These are phyloP conservation scores for Argyra leucocephala DNA, from an alignment of 2,888 invertebrate species.

Conservation along the genomic window DNA sequence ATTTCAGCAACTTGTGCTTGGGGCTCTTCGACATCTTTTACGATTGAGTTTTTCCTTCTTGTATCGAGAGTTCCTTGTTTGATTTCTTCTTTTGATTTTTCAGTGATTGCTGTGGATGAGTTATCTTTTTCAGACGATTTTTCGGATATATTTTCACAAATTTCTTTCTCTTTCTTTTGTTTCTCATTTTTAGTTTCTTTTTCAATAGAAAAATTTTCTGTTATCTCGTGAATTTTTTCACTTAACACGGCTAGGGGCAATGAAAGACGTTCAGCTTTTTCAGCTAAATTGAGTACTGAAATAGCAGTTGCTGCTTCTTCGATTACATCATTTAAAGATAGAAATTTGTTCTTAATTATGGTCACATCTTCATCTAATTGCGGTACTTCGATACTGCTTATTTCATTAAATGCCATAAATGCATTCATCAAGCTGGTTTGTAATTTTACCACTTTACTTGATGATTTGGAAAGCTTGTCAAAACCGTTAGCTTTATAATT, in stretches of 20 bases:
- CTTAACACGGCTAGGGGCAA: background rate
- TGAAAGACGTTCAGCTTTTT: background rate
- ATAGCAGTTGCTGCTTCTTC: conserved; percentile 25
- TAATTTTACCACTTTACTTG: conserved; percentile 31
- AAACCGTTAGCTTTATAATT: background rate
- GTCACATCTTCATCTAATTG: conserved; percentile 28
- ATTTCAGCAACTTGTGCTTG: too few relatives aligned
- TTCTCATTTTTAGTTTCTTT: too few relatives aligned
- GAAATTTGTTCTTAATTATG: conserved; percentile 30
- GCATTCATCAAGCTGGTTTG: conserved; percentile 36
- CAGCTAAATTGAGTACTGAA: background rate
- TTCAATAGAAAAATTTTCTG: background rate
- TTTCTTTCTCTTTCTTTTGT: too few relatives aligned
- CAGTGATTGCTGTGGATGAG: too few relatives aligned
- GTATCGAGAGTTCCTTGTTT: too few relatives aligned
- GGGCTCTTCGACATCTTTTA: too few relatives aligned
- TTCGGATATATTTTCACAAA: too few relatives aligned
- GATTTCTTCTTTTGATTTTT: too few relatives aligned
- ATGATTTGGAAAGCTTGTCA: conserved; percentile 30
- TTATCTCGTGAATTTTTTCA: background rate
- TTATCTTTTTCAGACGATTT: too few relatives aligned
- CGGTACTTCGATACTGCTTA: conserved; percentile 29
- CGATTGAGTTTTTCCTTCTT: too few relatives aligned
- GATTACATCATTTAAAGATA: conserved; percentile 36
- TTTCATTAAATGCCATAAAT: conserved; percentile 34